A percentile compares a stretch with the other conserved stretches of the same genome.
These are phyloP conservation scores for Odontomachus brunneus DNA, from an alignment of 1,140 invertebrate species.

Conservation along the genomic window DNA sequence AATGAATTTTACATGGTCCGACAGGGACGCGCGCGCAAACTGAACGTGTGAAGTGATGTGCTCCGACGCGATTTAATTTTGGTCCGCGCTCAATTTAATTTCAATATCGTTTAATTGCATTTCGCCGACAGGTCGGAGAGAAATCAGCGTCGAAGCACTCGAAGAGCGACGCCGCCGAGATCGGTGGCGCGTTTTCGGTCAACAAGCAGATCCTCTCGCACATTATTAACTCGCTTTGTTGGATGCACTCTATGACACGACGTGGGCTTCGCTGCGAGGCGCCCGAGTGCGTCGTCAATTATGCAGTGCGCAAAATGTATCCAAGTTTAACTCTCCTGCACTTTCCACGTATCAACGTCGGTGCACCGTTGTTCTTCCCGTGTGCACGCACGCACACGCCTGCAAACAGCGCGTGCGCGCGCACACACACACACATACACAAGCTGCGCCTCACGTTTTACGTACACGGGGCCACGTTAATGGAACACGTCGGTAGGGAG, in stretches of 20 bases:
- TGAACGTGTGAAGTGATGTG: no score
- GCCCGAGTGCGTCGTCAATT: constrained; percentile 35
- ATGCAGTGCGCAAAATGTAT: constrained; percentile 51
- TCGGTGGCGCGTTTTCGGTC: constrained; percentile 12
- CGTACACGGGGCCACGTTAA: constrained; percentile 14
- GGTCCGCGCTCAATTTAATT: no score
- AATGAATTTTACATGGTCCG: no score
- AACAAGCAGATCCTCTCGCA: constrained; percentile 16
- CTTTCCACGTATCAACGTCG: constrained; percentile 26
- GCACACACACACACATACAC: not conserved
- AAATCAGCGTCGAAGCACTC: not conserved
- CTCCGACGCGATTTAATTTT: no score
- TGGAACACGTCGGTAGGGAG: constrained; percentile 7
- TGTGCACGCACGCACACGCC: not conserved
- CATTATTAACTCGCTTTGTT: constrained; percentile 39
- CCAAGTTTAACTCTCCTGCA: not conserved
- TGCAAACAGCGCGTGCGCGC: not conserved
- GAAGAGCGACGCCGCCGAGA: not conserved
- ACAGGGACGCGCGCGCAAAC: no score
- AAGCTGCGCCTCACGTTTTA: no score
- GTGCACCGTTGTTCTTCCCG: constrained; percentile 16
- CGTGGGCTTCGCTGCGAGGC: not conserved
- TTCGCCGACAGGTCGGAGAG: not conserved
- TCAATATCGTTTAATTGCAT: constrained; percentile 4
- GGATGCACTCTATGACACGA: constrained; percentile 4